A percentile compares a stretch with the other conserved stretches of the same genome.
These are phyloP conservation scores for Ornithorhynchus anatinus DNA, from an alignment of 2,113 vertebrate genomes.

Conservation along the genomic window DNA sequence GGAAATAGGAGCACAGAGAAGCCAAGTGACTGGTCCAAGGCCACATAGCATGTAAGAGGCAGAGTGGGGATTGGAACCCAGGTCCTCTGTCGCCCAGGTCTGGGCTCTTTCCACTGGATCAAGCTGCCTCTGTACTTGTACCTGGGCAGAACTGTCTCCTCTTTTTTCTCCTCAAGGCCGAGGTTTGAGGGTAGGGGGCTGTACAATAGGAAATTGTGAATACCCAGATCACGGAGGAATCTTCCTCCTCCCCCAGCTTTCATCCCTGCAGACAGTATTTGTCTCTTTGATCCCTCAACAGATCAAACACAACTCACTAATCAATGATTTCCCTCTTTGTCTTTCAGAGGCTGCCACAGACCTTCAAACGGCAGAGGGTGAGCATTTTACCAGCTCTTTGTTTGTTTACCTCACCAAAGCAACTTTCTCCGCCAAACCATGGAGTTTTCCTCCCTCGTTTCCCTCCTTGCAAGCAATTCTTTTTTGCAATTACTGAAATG, in stretches of 20 bases:
- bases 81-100: no score
- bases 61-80: no score
- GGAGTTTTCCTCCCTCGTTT: no score
- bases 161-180: neutral
- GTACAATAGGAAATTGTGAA: slow-evolving; percentile 38
- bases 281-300: slow-evolving; percentile 65
- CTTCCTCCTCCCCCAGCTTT: slow-evolving; percentile 57
- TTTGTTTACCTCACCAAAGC: slow-evolving; percentile 53
- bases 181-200: slow-evolving; percentile 40
- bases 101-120: no score
- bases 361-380: slow-evolving; percentile 54
- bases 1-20: no score
- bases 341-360: slow-evolving; percentile 55
- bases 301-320: slow-evolving; percentile 65
- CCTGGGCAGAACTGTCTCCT: neutral
- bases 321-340: slow-evolving; percentile 66
- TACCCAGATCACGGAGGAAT: slow-evolving; percentile 56
- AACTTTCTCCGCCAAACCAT: slow-evolving; percentile 39
- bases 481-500: no score
- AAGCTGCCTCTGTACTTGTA: no score
- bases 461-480: no score
- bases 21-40: no score
- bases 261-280: slow-evolving; percentile 61
- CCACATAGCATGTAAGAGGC: no score
- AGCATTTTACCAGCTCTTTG: slow-evolving; percentile 54